A percentile compares a stretch with the other conserved stretches of the same genome.
Conservation (phyloP, 2,888 invertebrate species). For the Lasioglossum zephyrum region DNA sequence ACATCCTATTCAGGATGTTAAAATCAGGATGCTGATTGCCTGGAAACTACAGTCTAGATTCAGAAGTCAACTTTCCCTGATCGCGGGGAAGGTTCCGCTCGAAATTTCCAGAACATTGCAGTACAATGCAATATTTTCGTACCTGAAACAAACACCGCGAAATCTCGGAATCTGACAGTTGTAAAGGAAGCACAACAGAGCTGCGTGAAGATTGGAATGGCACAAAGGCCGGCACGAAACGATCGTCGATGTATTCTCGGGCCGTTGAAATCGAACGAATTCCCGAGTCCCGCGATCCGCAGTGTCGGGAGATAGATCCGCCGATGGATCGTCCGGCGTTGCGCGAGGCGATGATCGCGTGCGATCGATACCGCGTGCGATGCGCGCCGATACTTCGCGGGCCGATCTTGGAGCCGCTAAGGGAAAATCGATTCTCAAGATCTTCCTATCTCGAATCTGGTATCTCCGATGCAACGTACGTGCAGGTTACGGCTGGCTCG, state of each 20-base stretch:
- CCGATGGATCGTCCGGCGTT: slow-evolving; percentile 31
- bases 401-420: slow-evolving; percentile 51
- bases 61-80: background rate
- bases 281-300: background rate
- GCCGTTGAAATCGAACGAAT: slow-evolving; percentile 22
- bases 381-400: slow-evolving; percentile 24
- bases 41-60: too few relatives aligned
- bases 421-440: slow-evolving; percentile 73
- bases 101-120: background rate
- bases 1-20: too few relatives aligned
- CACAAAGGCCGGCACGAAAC: background rate
- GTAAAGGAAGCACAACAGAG: background rate
- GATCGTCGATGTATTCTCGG: background rate
- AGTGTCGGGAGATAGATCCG: slow-evolving; percentile 30
- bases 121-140: background rate
- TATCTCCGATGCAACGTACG: slow-evolving; percentile 63
- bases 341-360: slow-evolving; percentile 53
- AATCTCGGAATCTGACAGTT: background rate
- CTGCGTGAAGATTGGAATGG: background rate
- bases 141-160: background rate
- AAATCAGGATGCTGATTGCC: too few relatives aligned
- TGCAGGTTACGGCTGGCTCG: slow-evolving; percentile 57
- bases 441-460: slow-evolving; percentile 70
- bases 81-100: background rate
- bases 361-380: slow-evolving; percentile 57